Conservation (phyloP, 2,797 vertebrate species). For the Periparus ater region DNA sequence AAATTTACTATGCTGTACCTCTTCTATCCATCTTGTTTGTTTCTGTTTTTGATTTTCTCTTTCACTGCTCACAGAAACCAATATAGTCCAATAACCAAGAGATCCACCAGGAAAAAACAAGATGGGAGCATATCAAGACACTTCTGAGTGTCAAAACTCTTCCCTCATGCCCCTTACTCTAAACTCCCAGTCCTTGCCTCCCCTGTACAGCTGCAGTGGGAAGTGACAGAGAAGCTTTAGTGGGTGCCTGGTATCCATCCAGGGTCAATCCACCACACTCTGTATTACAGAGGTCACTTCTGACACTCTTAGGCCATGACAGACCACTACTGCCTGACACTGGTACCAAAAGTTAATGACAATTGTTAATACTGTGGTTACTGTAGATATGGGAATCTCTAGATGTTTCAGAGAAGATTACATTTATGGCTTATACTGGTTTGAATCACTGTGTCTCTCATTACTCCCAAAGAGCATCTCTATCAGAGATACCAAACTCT, state of each 20-base stretch:
- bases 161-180: not conserved
- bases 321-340: not conserved
- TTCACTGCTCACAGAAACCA: not conserved
- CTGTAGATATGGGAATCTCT: not conserved
- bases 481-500: not conserved
- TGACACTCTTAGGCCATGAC: not conserved
- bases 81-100: not conserved
- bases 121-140: not conserved
- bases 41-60: not conserved
- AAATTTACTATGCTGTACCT: not conserved
- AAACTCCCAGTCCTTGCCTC: not conserved
- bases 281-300: not conserved
- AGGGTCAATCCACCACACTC: not conserved
- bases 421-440: not conserved
- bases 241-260: not conserved
- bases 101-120: not conserved
- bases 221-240: not conserved
- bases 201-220: not conserved
- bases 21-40: not conserved
- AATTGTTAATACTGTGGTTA: not conserved
- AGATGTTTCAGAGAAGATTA: not conserved
- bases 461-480: not conserved
- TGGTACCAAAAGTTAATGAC: not conserved
- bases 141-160: not conserved
- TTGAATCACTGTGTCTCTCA: not conserved